Percentiles rank a stretch among this genome's conserved stretches.
These are phyloP conservation scores for Lasioglossum pauxillum DNA, from an alignment of 2,888 invertebrate species.

Conservation along the genomic window DNA sequence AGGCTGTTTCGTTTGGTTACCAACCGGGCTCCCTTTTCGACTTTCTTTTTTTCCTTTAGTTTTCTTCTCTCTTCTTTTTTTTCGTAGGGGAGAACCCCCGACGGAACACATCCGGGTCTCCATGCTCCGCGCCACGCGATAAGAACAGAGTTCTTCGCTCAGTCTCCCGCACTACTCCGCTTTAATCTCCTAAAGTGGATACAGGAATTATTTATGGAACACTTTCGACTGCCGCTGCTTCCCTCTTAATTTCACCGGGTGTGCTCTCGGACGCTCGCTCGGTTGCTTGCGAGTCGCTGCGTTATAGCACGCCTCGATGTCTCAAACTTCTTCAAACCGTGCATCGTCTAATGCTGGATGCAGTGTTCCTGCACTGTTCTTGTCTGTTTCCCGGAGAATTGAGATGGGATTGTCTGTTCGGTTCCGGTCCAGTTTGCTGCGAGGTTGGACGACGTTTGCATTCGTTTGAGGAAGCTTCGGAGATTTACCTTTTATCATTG, in stretches of 20 bases:
- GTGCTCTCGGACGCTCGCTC: neutral
- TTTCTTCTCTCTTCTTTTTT: neutral
- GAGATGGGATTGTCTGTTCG: neutral
- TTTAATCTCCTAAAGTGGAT: constrained; percentile 20
- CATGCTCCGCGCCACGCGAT: neutral
- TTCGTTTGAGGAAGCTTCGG: neutral
- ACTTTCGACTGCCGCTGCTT: constrained; percentile 6
- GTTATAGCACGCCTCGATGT: neutral
- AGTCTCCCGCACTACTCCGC: constrained; percentile 30
- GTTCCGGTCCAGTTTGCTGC: neutral
- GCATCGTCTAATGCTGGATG: neutral
- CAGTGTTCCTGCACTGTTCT: neutral
- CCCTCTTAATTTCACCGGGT: constrained; percentile 2
- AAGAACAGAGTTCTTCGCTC: constrained; percentile 17
- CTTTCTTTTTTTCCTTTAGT: neutral
- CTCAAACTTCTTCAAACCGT: neutral
- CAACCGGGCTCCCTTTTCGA: neutral
- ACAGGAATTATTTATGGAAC: constrained; percentile 15
- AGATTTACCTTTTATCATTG: neutral
- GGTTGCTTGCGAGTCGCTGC: neutral
- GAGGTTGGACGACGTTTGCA: neutral
- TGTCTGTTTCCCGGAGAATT: neutral
- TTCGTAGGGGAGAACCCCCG: neutral
- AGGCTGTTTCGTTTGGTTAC: constrained; percentile 49
- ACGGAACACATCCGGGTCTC: neutral